Conservation (phyloP, 1,140 invertebrate species). For the Rhagoletis pomonella region DNA sequence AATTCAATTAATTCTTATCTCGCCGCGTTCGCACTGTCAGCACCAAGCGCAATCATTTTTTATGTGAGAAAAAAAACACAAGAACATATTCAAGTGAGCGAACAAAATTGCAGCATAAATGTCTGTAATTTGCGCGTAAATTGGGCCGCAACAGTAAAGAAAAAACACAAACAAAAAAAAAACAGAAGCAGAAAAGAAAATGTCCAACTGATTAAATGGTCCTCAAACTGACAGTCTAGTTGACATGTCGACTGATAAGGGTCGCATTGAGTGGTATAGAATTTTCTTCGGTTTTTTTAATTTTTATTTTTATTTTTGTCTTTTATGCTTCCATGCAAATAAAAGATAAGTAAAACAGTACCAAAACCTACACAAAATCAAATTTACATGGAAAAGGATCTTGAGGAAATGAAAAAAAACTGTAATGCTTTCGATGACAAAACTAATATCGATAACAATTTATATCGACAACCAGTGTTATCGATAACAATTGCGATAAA, state of each 20-base stretch:
- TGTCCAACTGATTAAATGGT: slow-evolving; percentile 15
- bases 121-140: slow-evolving; percentile 24
- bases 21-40: not conserved
- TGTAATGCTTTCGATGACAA: too few relatives aligned
- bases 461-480: too few relatives aligned
- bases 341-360: too few relatives aligned
- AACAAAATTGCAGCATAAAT: slow-evolving; percentile 31
- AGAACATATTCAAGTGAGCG: not conserved
- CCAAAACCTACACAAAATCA: too few relatives aligned
- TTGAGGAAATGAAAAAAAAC: too few relatives aligned
- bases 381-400: too few relatives aligned
- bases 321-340: too few relatives aligned
- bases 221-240: not conserved
- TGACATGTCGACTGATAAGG: not conserved
- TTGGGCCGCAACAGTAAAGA: not conserved
- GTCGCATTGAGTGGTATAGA: not conserved
- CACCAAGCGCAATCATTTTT: slow-evolving; percentile 9
- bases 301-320: not conserved
- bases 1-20: slow-evolving; percentile 48
- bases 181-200: slow-evolving; percentile 21
- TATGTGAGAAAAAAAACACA: not conserved
- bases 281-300: not conserved
- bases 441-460: too few relatives aligned
- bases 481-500: too few relatives aligned
- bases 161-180: too few relatives aligned